A percentile compares a stretch with the other conserved stretches of the same genome.
Conservation (phyloP, 2,888 invertebrate genomes). For the Aspidiotus rigidus region DNA sequence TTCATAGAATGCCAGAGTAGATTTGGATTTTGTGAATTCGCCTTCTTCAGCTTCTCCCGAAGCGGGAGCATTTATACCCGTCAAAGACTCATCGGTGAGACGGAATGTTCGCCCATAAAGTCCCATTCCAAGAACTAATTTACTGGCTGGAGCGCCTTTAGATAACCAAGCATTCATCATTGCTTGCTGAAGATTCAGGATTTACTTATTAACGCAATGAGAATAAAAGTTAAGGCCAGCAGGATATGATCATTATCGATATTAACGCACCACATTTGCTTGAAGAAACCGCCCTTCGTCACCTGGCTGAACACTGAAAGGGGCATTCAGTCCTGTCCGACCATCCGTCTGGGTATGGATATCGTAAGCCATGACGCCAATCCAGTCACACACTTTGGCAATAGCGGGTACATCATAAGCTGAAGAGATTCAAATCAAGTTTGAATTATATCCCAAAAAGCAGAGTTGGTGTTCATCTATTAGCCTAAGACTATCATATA, state of each 20-base stretch:
- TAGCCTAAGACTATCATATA: too few relatives aligned
- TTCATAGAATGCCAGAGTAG: constrained; percentile 92
- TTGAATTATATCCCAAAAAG: too few relatives aligned
- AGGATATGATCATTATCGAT: background rate
- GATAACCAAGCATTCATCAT: constrained; percentile 80
- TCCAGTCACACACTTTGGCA: constrained; percentile 83
- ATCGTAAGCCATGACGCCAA: constrained; percentile 92
- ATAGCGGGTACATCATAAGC: constrained; percentile 84
- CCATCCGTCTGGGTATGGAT: constrained; percentile 93
- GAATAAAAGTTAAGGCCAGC: background rate
- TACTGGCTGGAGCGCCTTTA: constrained; percentile 86
- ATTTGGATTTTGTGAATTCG: constrained; percentile 83
- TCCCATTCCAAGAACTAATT: constrained; percentile 88
- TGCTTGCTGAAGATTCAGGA: constrained; percentile 51
- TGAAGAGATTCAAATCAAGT: background rate
- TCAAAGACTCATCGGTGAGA: constrained; percentile 60
- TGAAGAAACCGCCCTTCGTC: background rate
- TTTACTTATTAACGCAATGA: background rate
- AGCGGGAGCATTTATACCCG: constrained; percentile 55
- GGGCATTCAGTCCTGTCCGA: constrained; percentile 68
- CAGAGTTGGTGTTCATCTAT: too few relatives aligned
- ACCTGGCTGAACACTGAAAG: constrained; percentile 15
- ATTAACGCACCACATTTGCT: constrained; percentile 64
- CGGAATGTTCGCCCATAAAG: constrained; percentile 88
- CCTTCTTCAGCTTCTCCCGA: constrained; percentile 77